Evolutionary conservation across 2,113 vertebrate genomes (phyloP), one percentile per base, ranked within the genome.

Genomic region (Ageneiosus marmoratus): DNA sequence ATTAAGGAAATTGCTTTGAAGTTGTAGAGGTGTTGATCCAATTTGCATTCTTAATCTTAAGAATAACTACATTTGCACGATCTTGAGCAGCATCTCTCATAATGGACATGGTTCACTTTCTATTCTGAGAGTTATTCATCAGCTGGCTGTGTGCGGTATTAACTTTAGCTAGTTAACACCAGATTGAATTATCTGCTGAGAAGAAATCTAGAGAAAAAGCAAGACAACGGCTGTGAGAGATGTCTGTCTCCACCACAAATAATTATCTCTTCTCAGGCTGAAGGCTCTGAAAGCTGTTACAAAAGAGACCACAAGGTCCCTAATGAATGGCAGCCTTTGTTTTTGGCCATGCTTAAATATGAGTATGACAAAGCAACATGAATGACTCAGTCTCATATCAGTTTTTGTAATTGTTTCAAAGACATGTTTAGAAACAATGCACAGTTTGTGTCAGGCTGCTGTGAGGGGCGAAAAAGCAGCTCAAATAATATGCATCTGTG

Each of bases 361-460:
- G 81, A 77, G 63, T 79, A 79, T 83, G 76, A 83, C 75, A 83
- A 83, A 86, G 69, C 63, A 78, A 67, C 82, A 85, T 53, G 29
- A 56, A 70, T 81, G 80, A 85, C 62, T 84, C 83, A 60, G 82
- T 82, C 80, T 85, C 53, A 46, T 80, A 82, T 80, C 77, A 67
- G 58, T 83, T 83, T 83, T 85, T 81, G 75, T 85, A 85, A 84
- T 87, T 73, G 78, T 77, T 79, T 84, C 81, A 77, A 72, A 70
- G 85, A 84, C 73, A 83, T 86, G 86, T 85, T 87, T 77, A 83
- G 80, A 77, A 80, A 83, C 80, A 85, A 85, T 83, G 77, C 63
- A 65, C 75, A 79, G 51, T 83, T 83, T 83, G 75, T 85, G 83
- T 85, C 86, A 85, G 80, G 80, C 81, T 88, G 80, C 83, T 41